phyloP scores from a whole-genome alignment of 2,888 invertebrate genomes.

The Hanleya hanleyi region DNA sequence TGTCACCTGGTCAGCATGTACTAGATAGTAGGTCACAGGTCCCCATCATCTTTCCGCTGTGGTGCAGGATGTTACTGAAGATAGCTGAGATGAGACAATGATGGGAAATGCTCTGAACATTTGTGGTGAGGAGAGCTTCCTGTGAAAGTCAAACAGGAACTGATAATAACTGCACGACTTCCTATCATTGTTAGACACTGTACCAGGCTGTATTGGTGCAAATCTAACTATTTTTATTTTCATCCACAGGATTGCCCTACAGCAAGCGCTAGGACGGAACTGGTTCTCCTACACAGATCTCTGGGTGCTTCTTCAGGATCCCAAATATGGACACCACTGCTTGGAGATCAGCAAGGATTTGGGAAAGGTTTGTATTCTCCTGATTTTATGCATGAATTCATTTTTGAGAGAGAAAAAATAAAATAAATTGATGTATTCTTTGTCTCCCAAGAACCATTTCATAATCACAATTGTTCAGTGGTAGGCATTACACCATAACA shows the following conservation, averaged over 20 bases:
- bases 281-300: constrained; percentile 67
- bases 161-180: too few species aligned
- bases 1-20: too few species aligned
- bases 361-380: constrained; percentile 45
- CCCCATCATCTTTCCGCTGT: too few species aligned
- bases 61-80: too few species aligned
- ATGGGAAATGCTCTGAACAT: too few species aligned
- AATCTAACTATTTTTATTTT: too few species aligned
- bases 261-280: constrained; percentile 54
- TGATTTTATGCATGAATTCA: not conserved
- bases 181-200: too few species aligned
- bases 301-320: constrained; percentile 43
- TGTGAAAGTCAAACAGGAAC: too few species aligned
- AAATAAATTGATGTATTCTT: not conserved
- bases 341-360: constrained; percentile 40
- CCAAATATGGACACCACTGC: constrained; percentile 30
- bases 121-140: too few species aligned
- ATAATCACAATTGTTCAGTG: not conserved
- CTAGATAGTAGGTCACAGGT: too few species aligned
- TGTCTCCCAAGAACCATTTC: not conserved
- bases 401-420: not conserved
- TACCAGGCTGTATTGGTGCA: too few species aligned
- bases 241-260: constrained; percentile 59
- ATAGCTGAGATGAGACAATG: too few species aligned
- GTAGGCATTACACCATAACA: not conserved